These are phyloP conservation scores for Indicator maculatus DNA, from an alignment of 2,113 vertebrate genomes.

Conservation along the genomic window DNA sequence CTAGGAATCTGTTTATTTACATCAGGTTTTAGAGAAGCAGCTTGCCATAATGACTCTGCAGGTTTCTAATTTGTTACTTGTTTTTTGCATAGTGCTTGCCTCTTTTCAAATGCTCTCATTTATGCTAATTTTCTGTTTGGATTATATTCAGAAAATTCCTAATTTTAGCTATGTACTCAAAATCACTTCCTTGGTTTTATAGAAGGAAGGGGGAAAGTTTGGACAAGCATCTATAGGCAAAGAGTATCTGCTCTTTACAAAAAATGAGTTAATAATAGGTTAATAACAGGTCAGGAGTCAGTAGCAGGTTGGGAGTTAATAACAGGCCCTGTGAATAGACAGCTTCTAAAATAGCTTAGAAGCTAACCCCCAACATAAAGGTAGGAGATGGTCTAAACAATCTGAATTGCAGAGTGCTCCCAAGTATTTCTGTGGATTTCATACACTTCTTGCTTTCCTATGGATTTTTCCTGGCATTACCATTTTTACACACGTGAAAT, in stretches of 20 bases:
- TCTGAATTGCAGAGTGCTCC: not conserved
- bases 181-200: not conserved
- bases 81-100: not conserved
- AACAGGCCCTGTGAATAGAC: not conserved
- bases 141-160: not conserved
- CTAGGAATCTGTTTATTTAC: not conserved
- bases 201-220: not conserved
- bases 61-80: slow-evolving; percentile 6
- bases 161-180: not conserved
- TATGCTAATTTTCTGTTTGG: not conserved
- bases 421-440: not conserved
- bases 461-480: not conserved
- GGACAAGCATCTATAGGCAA: not conserved
- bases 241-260: not conserved
- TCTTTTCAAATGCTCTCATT: not conserved
- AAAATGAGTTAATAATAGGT: no score
- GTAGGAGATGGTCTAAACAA: not conserved
- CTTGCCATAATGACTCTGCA: not conserved
- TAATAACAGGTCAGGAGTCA: no score
- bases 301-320: not conserved
- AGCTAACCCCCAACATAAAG: not conserved
- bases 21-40: not conserved
- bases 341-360: not conserved
- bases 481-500: not conserved
- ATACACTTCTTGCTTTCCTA: not conserved